Conservation (phyloP, 2,888 invertebrate genomes). For the Acronicta alni region DNA sequence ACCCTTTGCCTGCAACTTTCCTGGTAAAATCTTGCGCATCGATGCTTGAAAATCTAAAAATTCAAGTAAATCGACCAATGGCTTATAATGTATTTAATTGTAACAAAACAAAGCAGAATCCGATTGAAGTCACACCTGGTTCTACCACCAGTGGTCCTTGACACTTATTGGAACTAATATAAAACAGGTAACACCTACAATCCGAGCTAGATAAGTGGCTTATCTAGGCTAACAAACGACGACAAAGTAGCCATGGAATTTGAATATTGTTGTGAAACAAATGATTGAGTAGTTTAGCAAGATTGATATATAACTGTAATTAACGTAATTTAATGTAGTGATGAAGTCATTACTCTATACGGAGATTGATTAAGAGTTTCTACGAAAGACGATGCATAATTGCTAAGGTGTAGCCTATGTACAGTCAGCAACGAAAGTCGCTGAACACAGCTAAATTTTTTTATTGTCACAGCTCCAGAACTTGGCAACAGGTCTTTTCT, state of each 20-base stretch:
- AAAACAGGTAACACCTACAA: conserved; percentile 51
- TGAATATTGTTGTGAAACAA: conserved; percentile 46
- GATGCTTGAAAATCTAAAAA: too few species aligned
- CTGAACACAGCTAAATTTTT: too few species aligned
- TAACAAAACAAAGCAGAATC: conserved; percentile 11
- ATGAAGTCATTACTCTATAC: neutral
- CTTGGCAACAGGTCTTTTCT: too few species aligned
- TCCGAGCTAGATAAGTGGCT: conserved; percentile 37
- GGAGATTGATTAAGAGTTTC: too few species aligned
- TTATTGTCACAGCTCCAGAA: too few species aligned
- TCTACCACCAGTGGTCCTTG: conserved; percentile 37
- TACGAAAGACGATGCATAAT: too few species aligned
- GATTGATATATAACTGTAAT: conserved; percentile 19
- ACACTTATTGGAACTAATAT: conserved; percentile 28
- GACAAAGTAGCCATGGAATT: conserved; percentile 46
- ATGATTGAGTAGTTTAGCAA: conserved; percentile 33
- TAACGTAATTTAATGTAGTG: neutral
- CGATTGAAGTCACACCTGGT: conserved; percentile 39
- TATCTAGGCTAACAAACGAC: conserved; percentile 46
- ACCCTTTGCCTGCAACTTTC: too few species aligned
- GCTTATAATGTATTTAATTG: conserved; percentile 1
- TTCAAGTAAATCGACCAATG: too few species aligned
- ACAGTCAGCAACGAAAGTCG: too few species aligned
- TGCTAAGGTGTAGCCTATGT: too few species aligned
- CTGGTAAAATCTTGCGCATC: too few species aligned